These are phyloP conservation scores for Zaprionus nigranus DNA, from an alignment of 1,140 invertebrate genomes.

Conservation along the genomic window DNA sequence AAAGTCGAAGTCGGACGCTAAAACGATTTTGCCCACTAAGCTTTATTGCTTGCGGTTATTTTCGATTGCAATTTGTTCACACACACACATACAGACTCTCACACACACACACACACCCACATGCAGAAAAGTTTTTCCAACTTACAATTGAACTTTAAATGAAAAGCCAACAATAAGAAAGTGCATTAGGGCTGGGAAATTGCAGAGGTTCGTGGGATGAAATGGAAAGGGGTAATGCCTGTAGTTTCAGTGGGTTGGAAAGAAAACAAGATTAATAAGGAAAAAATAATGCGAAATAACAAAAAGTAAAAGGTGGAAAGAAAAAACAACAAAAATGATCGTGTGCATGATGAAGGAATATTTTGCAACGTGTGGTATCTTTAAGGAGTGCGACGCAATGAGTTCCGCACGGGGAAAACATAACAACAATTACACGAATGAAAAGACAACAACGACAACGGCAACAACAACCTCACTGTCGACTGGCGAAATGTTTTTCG, in stretches of 20 bases:
- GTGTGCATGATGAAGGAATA: conserved; percentile 20
- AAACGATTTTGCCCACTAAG: conserved; percentile 49
- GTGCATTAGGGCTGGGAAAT: conserved; percentile 42
- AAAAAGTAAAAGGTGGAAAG: conserved; percentile 1
- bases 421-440: conserved; percentile 26
- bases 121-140: conserved; percentile 45
- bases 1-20: conserved; percentile 36
- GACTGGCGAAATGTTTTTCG: conserved; percentile 54
- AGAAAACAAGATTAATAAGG: conserved; percentile 11
- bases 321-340: conserved; percentile 12
- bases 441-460: conserved; percentile 2
- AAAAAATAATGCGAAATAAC: conserved; percentile 25
- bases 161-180: conserved; percentile 53
- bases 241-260: not conserved
- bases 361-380: conserved; percentile 10
- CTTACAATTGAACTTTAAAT: conserved; percentile 66
- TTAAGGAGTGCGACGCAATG: not conserved
- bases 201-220: not conserved
- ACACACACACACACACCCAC: conserved; percentile 35
- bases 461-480: conserved; percentile 23
- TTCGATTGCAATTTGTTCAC: conserved; percentile 72
- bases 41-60: conserved; percentile 75
- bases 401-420: conserved; percentile 8
- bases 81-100: too few species aligned
- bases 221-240: not conserved